phyloP scores from a whole-genome alignment of 2,888 invertebrate species.

The Drosophila affinis region DNA sequence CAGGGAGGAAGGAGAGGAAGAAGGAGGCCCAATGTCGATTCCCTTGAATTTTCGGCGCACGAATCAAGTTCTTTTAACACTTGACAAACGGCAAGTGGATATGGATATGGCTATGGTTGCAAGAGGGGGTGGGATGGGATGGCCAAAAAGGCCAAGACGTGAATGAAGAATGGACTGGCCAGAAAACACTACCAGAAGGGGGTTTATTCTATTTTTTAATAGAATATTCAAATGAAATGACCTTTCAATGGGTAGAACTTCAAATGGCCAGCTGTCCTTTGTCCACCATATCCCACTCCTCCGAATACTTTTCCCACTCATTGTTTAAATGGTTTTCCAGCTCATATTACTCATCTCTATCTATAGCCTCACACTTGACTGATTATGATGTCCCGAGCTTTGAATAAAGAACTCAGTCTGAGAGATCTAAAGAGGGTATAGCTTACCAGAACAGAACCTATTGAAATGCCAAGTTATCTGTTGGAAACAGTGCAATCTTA shows the following conservation, averaged over 20 bases:
- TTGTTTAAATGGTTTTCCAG: background rate
- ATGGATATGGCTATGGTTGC: background rate
- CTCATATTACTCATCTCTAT: background rate
- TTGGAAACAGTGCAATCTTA: conserved; percentile 16
- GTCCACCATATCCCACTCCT: background rate
- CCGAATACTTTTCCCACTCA: background rate
- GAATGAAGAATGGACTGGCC: background rate
- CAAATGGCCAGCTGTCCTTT: background rate
- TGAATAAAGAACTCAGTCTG: conserved; percentile 7
- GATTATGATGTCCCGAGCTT: conserved; percentile 13
- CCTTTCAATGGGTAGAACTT: background rate
- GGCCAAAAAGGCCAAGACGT: background rate
- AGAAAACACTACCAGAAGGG: too few species aligned
- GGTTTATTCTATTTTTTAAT: too few species aligned
- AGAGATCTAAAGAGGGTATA: background rate
- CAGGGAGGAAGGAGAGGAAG: background rate
- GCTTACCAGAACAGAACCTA: conserved; percentile 1
- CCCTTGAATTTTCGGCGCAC: conserved; percentile 40
- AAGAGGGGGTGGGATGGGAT: background rate
- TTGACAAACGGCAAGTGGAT: conserved; percentile 19
- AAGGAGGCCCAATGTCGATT: conserved; percentile 51
- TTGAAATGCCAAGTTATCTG: conserved; percentile 14
- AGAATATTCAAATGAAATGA: too few species aligned
- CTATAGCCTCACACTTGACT: background rate
- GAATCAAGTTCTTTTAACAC: conserved; percentile 23